Evolutionary conservation across 2,797 vertebrate species (phyloP).

Genomic region (Mormyrus hasselquistii): DNA sequence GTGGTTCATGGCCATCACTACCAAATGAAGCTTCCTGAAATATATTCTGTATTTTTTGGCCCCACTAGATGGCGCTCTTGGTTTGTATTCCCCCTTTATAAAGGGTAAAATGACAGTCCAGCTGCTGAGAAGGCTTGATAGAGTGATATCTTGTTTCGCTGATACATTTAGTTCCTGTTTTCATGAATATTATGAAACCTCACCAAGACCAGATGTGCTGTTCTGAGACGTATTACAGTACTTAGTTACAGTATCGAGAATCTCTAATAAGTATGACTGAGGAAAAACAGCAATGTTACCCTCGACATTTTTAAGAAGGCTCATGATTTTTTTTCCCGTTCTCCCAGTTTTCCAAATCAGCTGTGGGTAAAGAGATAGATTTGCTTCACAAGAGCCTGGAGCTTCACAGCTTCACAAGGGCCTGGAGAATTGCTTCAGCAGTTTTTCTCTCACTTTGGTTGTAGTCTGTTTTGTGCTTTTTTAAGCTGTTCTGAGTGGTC

Average conservation of each 20-base stretch:
- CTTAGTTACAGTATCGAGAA: background rate
- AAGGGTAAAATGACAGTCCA: background rate
- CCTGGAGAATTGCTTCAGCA: background rate
- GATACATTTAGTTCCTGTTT: background rate
- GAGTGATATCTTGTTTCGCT: background rate
- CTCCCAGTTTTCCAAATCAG: background rate
- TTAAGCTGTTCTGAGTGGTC: background rate
- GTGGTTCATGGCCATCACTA: background rate
- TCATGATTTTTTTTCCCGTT: background rate
- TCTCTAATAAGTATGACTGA: background rate
- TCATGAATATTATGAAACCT: background rate
- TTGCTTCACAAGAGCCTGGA: background rate
- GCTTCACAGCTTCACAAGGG: background rate
- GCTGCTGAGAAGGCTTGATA: background rate
- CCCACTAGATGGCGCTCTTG: background rate
- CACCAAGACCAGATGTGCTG: background rate
- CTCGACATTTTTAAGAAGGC: background rate
- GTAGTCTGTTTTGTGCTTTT: background rate
- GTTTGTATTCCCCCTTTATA: background rate
- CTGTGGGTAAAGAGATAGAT: background rate
- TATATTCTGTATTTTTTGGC: background rate
- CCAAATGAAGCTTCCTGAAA: background rate
- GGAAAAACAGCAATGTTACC: background rate
- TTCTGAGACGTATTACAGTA: background rate
- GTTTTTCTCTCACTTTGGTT: background rate